Percentiles rank a stretch among this genome's conserved stretches.
Conservation (phyloP, 2,113 vertebrate species). For the Calonectris borealis region DNA sequence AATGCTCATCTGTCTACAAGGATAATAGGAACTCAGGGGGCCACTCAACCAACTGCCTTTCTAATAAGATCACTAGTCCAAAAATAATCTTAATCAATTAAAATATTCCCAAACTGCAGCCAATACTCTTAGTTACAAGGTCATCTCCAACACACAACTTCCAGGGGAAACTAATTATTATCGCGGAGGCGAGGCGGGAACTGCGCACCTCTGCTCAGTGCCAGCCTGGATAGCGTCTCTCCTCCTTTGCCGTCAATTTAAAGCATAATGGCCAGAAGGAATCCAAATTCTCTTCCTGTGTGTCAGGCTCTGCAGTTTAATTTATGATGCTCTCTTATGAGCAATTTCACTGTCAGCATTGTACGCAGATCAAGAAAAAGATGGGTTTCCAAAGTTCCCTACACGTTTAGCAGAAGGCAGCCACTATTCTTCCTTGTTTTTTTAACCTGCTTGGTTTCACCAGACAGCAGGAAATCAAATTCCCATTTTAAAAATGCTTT, state of each 20-base stretch:
- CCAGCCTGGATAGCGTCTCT: not conserved
- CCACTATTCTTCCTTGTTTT: constrained; percentile 17
- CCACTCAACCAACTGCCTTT: constrained; percentile 67
- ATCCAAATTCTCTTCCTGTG: constrained; percentile 30
- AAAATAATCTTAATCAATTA: constrained; percentile 74
- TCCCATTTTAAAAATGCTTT: constrained; percentile 26
- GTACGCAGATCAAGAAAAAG: constrained; percentile 21
- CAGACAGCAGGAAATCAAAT: constrained; percentile 60
- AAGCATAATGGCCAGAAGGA: constrained; percentile 30
- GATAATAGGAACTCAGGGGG: constrained; percentile 68
- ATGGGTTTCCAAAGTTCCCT: constrained; percentile 26
- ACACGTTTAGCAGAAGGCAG: constrained; percentile 16
- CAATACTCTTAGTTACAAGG: constrained; percentile 64
- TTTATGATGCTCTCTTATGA: constrained; percentile 57
- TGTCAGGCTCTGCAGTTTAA: constrained; percentile 38
- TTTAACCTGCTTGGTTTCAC: constrained; percentile 20
- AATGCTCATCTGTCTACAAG: constrained; percentile 66
- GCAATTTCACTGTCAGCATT: constrained; percentile 37
- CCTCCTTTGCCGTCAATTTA: not conserved
- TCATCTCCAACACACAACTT: constrained; percentile 58
- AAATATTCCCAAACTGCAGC: constrained; percentile 62
- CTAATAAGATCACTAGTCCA: constrained; percentile 69
- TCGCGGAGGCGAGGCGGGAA: not conserved
- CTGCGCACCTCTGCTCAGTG: constrained; percentile 8
- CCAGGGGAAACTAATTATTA: constrained; percentile 52